A percentile compares a stretch with the other conserved stretches of the same genome.
Evolutionary conservation across 2,113 vertebrate genomes (phyloP).

Genomic region (Scortum barcoo): DNA sequence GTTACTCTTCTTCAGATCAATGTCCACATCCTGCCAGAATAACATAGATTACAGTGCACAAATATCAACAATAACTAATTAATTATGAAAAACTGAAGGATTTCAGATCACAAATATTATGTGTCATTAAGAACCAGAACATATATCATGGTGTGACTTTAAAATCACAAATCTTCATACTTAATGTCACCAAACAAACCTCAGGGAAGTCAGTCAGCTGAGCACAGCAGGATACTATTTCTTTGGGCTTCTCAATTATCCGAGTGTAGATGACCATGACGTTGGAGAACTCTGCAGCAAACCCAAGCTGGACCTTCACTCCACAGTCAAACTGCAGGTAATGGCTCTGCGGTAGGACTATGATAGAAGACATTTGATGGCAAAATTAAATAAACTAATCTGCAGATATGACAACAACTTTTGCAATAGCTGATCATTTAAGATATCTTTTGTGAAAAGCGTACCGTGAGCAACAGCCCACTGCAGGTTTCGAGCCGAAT

Average conservation of each 20-base stretch:
- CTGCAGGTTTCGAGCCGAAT: constrained; percentile 88
- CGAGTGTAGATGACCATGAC: constrained; percentile 91
- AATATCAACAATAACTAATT: not conserved
- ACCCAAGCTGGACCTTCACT: constrained; percentile 87
- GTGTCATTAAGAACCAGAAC: not conserved
- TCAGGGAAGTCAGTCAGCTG: constrained; percentile 86
- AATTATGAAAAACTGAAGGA: not conserved
- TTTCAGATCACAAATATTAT: not conserved
- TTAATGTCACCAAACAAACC: constrained; percentile 68
- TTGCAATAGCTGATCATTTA: not conserved
- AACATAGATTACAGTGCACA: not conserved
- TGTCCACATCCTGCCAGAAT: constrained; percentile 83
- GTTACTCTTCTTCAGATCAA: constrained; percentile 89
- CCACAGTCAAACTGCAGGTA: constrained; percentile 87
- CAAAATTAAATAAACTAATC: not conserved
- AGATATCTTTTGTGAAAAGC: not conserved
- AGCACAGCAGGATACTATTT: constrained; percentile 83
- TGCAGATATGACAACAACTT: not conserved
- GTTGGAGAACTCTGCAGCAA: constrained; percentile 92
- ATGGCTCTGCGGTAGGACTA: constrained; percentile 86
- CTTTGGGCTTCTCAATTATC: constrained; percentile 81
- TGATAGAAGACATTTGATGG: not conserved
- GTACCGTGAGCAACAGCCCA: constrained; percentile 90
- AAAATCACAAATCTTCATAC: not conserved
- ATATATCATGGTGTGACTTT: no score